Conservation (phyloP, 2,888 invertebrate species). For the Eupithecia insigniata region DNA sequence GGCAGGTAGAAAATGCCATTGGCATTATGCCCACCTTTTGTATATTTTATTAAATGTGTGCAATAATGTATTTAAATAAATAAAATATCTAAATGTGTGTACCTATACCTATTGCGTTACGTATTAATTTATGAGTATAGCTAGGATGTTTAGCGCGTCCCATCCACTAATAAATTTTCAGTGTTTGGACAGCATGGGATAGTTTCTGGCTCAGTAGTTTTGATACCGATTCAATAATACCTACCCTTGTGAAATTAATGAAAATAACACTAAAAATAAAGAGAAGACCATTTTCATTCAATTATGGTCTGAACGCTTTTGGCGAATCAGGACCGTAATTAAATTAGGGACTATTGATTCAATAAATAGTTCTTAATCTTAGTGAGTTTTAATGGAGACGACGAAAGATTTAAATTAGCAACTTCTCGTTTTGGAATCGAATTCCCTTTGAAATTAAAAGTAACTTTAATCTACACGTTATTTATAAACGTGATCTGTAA, state of each 20-base stretch:
- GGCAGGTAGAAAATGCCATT: too few species aligned
- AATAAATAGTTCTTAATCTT: background rate
- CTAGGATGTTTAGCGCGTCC: background rate
- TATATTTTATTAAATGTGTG: too few species aligned
- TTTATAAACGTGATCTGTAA: background rate
- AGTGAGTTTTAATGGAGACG: background rate
- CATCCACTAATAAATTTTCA: background rate
- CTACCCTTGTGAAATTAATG: background rate
- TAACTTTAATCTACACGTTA: background rate
- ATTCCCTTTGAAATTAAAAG: slow-evolving; percentile 2
- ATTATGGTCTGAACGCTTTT: background rate
- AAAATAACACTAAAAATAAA: background rate
- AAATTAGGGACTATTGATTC: background rate
- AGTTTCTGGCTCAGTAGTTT: background rate
- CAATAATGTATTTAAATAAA: too few species aligned
- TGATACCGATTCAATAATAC: background rate
- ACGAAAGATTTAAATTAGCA: background rate
- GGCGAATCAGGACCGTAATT: background rate
- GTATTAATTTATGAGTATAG: background rate
- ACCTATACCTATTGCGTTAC: background rate
- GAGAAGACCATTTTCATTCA: slow-evolving; percentile 10
- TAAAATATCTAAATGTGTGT: too few species aligned
- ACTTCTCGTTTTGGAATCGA: background rate
- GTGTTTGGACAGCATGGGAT: background rate
- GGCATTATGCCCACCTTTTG: too few species aligned